phyloP scores from a whole-genome alignment of 2,888 invertebrate genomes.

The Auanema freiburgensis region DNA sequence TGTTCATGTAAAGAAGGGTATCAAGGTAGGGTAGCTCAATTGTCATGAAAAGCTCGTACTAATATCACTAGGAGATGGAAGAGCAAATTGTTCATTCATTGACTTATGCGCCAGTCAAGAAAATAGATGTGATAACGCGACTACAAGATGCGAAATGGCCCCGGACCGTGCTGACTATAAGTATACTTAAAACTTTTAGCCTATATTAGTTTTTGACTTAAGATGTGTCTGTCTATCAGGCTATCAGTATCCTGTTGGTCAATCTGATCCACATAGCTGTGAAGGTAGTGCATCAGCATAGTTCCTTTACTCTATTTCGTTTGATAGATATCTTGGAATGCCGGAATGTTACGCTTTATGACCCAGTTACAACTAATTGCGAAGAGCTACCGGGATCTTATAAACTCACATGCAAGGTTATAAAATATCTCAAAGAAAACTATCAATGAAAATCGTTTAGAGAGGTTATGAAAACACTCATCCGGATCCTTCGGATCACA shows the following conservation, averaged over 20 bases:
- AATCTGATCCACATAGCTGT: slow-evolving; percentile 12
- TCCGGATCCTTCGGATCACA: neutral
- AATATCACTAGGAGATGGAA: slow-evolving; percentile 10
- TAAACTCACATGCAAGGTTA: slow-evolving; percentile 9
- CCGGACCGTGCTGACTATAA: slow-evolving; percentile 1
- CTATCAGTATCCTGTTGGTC: slow-evolving; percentile 13
- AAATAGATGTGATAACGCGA: slow-evolving; percentile 5
- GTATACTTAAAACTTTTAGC: neutral
- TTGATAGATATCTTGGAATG: slow-evolving; percentile 20
- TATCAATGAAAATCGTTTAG: neutral
- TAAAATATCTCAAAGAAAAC: neutral
- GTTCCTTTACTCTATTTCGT: too few relatives aligned
- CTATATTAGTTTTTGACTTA: neutral
- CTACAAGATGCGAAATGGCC: slow-evolving; percentile 13
- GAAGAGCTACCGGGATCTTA: slow-evolving; percentile 8
- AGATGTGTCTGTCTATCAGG: slow-evolving; percentile 10
- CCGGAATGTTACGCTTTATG: neutral
- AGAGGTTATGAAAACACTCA: neutral
- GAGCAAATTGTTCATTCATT: slow-evolving; percentile 7
- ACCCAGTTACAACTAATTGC: slow-evolving; percentile 4
- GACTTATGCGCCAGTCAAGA: slow-evolving; percentile 11
- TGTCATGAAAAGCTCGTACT: neutral
- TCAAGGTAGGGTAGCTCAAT: neutral
- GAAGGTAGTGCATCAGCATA: too few relatives aligned
- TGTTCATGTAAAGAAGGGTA: slow-evolving; percentile 15